These are phyloP conservation scores for Cliona cf. orientalis DNA, from an alignment of 37 sponge, comb jelly and placozoan genomes.

Conservation along the genomic window DNA sequence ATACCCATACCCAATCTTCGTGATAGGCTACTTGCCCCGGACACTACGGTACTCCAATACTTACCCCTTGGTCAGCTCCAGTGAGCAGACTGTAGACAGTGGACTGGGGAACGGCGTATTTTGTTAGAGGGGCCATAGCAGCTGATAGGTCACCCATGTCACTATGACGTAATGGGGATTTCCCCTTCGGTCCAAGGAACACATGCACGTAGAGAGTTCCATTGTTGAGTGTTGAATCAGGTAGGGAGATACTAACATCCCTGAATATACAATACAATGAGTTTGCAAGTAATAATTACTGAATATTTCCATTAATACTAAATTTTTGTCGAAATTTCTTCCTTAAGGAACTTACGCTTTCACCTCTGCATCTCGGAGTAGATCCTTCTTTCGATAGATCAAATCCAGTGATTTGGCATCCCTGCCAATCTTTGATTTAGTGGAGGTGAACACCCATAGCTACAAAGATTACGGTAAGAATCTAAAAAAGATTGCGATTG, in stretches of 20 bases:
- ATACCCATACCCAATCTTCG: no score
- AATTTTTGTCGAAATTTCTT: no score
- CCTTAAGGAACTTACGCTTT: conserved; percentile 26
- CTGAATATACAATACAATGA: conserved; percentile 8
- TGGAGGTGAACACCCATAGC: conserved; percentile 48
- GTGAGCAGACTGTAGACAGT: conserved; percentile 55
- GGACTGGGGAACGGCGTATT: conserved; percentile 48
- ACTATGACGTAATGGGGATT: conserved; percentile 3
- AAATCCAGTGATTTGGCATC: background rate
- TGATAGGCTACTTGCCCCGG: no score
- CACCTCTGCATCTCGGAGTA: conserved; percentile 15
- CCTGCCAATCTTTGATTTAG: background rate
- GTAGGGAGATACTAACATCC: conserved; percentile 71
- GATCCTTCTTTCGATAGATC: background rate
- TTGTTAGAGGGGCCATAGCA: conserved; percentile 52
- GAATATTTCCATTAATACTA: background rate
- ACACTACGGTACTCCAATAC: no score
- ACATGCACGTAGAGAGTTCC: conserved; percentile 78
- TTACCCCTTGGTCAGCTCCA: no score
- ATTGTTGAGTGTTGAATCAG: conserved; percentile 63
- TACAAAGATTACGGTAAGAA: conserved; percentile 9
- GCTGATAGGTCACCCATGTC: conserved; percentile 3
- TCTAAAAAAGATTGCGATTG: background rate
- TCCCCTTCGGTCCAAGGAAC: conserved; percentile 40
- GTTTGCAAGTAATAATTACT: background rate